Base-by-base conservation (phyloP, 2,797 vertebrate species). In the Silurus lanzhouensis region DNA sequence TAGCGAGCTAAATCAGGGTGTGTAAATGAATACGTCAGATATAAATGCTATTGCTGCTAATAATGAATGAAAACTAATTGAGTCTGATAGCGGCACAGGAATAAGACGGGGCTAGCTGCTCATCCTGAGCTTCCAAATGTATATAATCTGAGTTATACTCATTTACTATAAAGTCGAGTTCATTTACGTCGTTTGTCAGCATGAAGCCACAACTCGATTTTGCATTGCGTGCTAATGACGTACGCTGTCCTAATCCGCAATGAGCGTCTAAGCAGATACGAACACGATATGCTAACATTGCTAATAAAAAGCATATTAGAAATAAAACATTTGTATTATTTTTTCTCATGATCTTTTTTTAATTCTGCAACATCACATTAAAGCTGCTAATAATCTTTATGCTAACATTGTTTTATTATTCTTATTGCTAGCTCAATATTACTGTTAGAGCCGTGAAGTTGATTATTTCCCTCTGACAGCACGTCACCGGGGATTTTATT, bases 21-120 rank as follows among this genome's bases (percentile, higher is more conserved):
- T 84, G 58, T 77, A 66, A 57, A 77, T 76, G 10, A 75, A 27
- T 55, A 48, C 57, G 22, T 60, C 55, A 38, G 9, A 44, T 57
- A 78, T 61, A 61, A 61, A 61, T 78, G 57, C 27, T 60, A 77
- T 60, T 76, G 55, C 25, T 77, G 75, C 27, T 60, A 22, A 77
- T 60, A 38, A 57, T 77, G 52, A 77, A 6, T 9, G 19, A 60
- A 77, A 38, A 17, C 75, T 77, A 60, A 10, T 75, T 2, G 22
- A 60, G 75, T 20, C 27, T 60, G 27, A 38, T 60, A 38, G 75
- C 75, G 38, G 38, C 31, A 17, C 52, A 60, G 19, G 17, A 60
- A 38, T 38, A 27, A 38, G 57, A 77, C 9, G 6, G 57, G 20
- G 57, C 17, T 2, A 38, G 3, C 55, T 60, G 27, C 8, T 27